Conservation (phyloP, 2,888 invertebrate genomes). For the Lepidocyrtoides sp. region DNA sequence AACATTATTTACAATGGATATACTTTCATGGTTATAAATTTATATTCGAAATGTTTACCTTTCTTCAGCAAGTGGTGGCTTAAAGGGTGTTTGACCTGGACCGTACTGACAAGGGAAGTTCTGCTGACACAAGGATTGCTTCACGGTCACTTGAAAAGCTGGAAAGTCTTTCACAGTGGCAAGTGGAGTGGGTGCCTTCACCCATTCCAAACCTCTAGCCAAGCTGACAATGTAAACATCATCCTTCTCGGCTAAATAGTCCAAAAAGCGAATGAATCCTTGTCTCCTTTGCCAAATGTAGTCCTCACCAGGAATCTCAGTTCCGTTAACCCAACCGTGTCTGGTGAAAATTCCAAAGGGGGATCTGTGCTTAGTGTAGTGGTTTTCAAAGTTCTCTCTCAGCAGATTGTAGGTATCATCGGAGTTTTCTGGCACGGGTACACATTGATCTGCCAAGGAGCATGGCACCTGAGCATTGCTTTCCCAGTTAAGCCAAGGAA, state of each 20-base stretch:
- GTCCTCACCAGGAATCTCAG: neutral
- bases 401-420: constrained; percentile 89
- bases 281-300: constrained; percentile 86
- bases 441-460: constrained; percentile 89
- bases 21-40: neutral
- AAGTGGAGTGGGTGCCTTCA: constrained; percentile 88
- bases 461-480: constrained; percentile 88
- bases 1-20: too few species aligned
- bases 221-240: constrained; percentile 89
- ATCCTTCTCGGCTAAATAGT: constrained; percentile 88
- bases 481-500: constrained; percentile 89
- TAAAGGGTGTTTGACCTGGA: neutral
- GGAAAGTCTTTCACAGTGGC: constrained; percentile 86
- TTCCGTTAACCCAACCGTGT: constrained; percentile 89
- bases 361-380: constrained; percentile 90
- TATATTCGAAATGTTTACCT: neutral
- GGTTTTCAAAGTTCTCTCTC: constrained; percentile 89
- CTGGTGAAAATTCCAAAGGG: constrained; percentile 91
- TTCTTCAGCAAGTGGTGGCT: neutral
- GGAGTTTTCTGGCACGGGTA: constrained; percentile 71
- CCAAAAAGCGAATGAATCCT: constrained; percentile 88
- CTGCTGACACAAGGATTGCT: constrained; percentile 43
- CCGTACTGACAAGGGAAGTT: constrained; percentile 64
- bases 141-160: constrained; percentile 85
- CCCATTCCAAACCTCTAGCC: constrained; percentile 88